A percentile compares a stretch with the other conserved stretches of the same genome.
Evolutionary conservation across 2,888 invertebrate genomes (phyloP).

Genomic region (Eupithecia dodoneata): DNA sequence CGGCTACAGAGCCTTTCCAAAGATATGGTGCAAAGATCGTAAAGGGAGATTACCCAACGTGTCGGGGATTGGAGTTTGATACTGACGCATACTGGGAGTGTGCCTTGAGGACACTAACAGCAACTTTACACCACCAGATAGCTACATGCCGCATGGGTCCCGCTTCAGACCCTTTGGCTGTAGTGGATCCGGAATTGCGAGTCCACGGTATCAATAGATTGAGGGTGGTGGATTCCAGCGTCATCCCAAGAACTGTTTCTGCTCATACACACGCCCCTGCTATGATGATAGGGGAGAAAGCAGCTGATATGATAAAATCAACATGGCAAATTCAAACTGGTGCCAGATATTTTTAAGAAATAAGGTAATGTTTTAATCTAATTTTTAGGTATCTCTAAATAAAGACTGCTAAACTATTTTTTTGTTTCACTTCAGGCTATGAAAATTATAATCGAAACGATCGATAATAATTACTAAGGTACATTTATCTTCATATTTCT

Average conservation of each 20-base stretch:
- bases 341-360: constrained; percentile 7
- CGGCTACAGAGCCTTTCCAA: constrained; percentile 84
- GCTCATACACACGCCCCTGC: constrained; percentile 88
- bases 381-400: background rate
- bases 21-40: constrained; percentile 81
- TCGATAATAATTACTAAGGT: too few relatives aligned
- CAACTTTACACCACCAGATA: constrained; percentile 86
- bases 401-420: constrained; percentile 23
- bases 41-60: constrained; percentile 81
- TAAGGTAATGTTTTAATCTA: background rate
- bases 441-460: background rate
- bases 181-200: constrained; percentile 86
- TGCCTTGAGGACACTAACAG: constrained; percentile 84
- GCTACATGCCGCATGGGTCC: constrained; percentile 90
- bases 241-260: constrained; percentile 86
- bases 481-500: too few relatives aligned
- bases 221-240: constrained; percentile 87
- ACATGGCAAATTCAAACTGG: constrained; percentile 62
- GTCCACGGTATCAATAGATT: constrained; percentile 85
- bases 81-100: constrained; percentile 90
- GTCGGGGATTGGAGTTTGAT: constrained; percentile 75
- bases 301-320: constrained; percentile 86
- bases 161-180: constrained; percentile 83
- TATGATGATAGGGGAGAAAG: constrained; percentile 89
- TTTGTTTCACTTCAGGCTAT: background rate